phyloP scores from a whole-genome alignment of 2,888 invertebrate species.

The Sialis fuliginosa region DNA sequence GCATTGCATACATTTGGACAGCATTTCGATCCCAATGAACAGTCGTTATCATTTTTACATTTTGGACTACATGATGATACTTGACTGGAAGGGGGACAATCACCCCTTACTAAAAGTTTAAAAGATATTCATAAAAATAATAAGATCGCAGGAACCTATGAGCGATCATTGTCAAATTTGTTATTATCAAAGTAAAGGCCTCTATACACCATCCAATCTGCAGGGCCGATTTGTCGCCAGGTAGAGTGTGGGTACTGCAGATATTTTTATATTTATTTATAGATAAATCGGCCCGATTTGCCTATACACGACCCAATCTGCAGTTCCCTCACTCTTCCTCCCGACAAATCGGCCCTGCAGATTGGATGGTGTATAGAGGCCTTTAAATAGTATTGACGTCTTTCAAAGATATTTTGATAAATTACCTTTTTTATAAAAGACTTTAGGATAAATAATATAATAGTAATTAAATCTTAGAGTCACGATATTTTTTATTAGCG shows the following conservation, averaged over 20 bases:
- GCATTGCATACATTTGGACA: slow-evolving; percentile 51
- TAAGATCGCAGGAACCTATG: too few relatives aligned
- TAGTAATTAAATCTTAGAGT: background rate
- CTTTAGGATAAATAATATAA: background rate
- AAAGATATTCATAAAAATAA: background rate
- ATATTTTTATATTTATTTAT: too few relatives aligned
- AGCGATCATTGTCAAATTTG: background rate
- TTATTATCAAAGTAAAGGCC: background rate
- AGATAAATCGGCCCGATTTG: too few relatives aligned
- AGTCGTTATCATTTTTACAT: slow-evolving; percentile 47
- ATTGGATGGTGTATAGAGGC: too few relatives aligned
- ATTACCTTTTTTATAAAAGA: background rate
- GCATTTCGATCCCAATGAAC: slow-evolving; percentile 46
- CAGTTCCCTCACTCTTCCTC: too few relatives aligned
- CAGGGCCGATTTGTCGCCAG: too few relatives aligned
- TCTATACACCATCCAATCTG: too few relatives aligned
- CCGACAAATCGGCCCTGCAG: too few relatives aligned
- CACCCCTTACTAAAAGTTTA: slow-evolving; percentile 12
- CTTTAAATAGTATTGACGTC: too few relatives aligned
- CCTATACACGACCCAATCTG: too few relatives aligned
- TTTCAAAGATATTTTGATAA: background rate
- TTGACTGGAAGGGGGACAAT: slow-evolving; percentile 45
- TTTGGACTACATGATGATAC: slow-evolving; percentile 49
- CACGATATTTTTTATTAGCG: too few relatives aligned
- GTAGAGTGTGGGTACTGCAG: too few relatives aligned